phyloP scores from a whole-genome alignment of 2,113 vertebrate genomes.

The Sminthopsis crassicaudata region DNA sequence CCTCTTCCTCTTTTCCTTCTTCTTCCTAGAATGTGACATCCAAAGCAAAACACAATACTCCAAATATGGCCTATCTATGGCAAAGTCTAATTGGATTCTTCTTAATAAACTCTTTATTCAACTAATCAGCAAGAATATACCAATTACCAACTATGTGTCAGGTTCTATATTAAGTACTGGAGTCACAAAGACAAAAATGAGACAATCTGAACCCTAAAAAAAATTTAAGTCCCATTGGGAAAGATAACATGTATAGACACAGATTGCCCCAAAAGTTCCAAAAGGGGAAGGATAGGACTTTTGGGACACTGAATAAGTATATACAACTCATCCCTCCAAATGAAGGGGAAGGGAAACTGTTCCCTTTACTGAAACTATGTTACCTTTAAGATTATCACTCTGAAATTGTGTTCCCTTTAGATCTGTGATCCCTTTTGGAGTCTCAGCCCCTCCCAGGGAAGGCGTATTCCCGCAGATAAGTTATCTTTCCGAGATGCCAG shows the following conservation, averaged over 20 bases:
- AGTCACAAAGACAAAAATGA: neutral
- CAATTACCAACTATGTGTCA: neutral
- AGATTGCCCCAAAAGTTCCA: neutral
- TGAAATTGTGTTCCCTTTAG: no score
- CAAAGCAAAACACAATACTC: neutral
- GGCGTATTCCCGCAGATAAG: no score
- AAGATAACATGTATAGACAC: neutral
- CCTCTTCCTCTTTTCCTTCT: neutral
- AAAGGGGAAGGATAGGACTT: no score
- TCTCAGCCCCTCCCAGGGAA: no score
- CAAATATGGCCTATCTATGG: neutral
- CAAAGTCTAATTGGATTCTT: neutral
- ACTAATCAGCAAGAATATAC: neutral
- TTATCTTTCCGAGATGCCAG: no score
- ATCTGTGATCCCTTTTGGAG: no score
- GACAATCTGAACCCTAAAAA: neutral
- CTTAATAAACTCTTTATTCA: neutral
- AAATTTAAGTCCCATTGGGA: neutral
- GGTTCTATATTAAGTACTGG: neutral
- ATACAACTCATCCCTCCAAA: neutral
- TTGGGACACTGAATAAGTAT: no score
- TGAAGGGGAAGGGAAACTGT: no score
- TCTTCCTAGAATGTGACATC: neutral
- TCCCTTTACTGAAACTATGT: no score
- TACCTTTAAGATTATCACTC: no score